Evolutionary conservation across 1,140 invertebrate genomes (phyloP).

Genomic region (Drosophila hydei): DNA sequence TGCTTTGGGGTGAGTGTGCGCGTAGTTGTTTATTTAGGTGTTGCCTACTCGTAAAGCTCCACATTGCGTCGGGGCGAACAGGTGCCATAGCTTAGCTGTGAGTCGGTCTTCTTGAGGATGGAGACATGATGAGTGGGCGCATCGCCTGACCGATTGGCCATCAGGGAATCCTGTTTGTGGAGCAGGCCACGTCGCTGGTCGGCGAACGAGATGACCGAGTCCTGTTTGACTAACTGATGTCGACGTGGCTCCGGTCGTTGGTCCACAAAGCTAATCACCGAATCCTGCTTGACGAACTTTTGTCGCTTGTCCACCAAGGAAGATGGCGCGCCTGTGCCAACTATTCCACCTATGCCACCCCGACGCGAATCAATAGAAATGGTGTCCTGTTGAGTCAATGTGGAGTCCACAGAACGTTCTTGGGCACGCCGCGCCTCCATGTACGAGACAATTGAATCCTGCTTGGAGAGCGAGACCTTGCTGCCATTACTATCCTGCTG

Average conservation of each 20-base stretch:
- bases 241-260: conserved; percentile 77
- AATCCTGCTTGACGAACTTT: conserved; percentile 83
- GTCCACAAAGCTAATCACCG: conserved; percentile 82
- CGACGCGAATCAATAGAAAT: conserved; percentile 72
- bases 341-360: conserved; percentile 14
- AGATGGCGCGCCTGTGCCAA: conserved; percentile 27
- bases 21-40: conserved; percentile 1
- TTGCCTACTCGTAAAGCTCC: conserved; percentile 71
- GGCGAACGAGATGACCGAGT: conserved; percentile 83
- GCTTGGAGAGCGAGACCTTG: conserved; percentile 75
- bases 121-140: conserved; percentile 80
- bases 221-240: conserved; percentile 82
- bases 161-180: conserved; percentile 80
- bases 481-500: conserved; percentile 83
- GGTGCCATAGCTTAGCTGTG: conserved; percentile 68
- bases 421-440: conserved; percentile 71
- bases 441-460: conserved; percentile 83
- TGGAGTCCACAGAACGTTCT: conserved; percentile 48
- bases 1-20: conserved; percentile 2
- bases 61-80: conserved; percentile 74
- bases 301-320: conserved; percentile 73
- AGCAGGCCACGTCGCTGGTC: conserved; percentile 77
- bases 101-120: conserved; percentile 83
- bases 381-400: conserved; percentile 62
- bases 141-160: conserved; percentile 73